Evolutionary conservation across 2,888 invertebrate genomes (phyloP), one percentile per base, ranked within the genome.

Genomic region (Ectemnius continuus): DNA sequence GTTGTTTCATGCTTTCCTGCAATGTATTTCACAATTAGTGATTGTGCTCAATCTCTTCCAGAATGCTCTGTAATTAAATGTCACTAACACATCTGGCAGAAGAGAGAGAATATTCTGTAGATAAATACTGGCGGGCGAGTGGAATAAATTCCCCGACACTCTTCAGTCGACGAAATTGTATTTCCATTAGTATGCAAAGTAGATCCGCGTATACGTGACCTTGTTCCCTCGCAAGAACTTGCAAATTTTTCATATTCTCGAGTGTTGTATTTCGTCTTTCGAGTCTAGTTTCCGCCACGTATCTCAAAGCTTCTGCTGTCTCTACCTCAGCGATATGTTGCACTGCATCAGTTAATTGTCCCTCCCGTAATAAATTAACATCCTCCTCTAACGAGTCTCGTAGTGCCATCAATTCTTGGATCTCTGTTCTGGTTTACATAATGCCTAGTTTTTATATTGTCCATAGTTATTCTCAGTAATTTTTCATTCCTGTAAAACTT

Each of bases 141-240:
- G 81, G 74, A 5, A 88, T 81, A 70, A 91, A 88, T 65, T 88
- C 85, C n/a, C 79, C 65, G 16, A 90, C 81, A 78, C 88, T 84
- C 57, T 79, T 81, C 23, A 90, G 73, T 61, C 84, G 72, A 6
- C 78, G 81, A 71, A 79, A 83, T 72, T 91, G 88, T 28, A 87
- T 82, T 69, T 87, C 86, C 86, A 91, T 88, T 60, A 91, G 66
- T 67, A 90, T 84, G 57, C 85, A 86, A 3, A 91, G 71, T 62
- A 91, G 79, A 77, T 89, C 89, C 4, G 87, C 84, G 66, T 85
- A 80, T 14, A 86, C 87, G 69, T 89, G 87, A 14, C 91, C 91
- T 52, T 84, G 84, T 61, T 90, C 87, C 61, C 84, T 83, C 0
- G 85, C 85, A 8, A 90, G 76, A 8, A 70, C 68, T 47, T 71